Conservation (phyloP, 2,888 invertebrate species). For the Drosophila buzzatii region DNA sequence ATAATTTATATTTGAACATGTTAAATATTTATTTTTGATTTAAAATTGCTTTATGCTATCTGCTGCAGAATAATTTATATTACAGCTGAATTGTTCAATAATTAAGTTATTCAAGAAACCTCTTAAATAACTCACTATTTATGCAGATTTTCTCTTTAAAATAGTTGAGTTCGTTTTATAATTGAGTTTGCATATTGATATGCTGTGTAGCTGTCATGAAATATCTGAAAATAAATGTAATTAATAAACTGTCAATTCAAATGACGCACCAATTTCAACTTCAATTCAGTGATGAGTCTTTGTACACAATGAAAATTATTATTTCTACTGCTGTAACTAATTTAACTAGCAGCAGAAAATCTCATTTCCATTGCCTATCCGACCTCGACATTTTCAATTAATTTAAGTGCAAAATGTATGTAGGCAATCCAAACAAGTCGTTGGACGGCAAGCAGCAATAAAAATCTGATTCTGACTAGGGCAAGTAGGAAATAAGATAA, state of each 20-base stretch:
- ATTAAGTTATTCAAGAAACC: too few relatives aligned
- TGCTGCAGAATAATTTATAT: too few relatives aligned
- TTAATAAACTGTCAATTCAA: not conserved
- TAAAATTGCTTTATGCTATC: too few relatives aligned
- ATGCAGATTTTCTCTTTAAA: not conserved
- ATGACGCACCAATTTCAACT: not conserved
- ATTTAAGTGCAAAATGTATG: constrained; percentile 36
- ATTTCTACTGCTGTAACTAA: not conserved
- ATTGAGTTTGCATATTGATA: not conserved
- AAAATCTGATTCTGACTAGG: constrained; percentile 5
- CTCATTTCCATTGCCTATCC: not conserved
- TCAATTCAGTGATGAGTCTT: too few relatives aligned
- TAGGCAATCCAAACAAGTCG: not conserved
- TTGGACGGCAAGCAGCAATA: not conserved
- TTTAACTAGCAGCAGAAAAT: not conserved
- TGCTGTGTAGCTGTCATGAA: not conserved
- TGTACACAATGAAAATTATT: not conserved
- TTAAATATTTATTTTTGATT: not conserved
- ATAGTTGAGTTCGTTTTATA: not conserved
- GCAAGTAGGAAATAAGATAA: constrained; percentile 10
- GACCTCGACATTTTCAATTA: constrained; percentile 18
- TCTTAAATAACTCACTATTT: too few relatives aligned
- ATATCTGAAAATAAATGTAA: not conserved
- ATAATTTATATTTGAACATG: not conserved
- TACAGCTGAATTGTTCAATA: not conserved